Evolutionary conservation across 2,888 invertebrate species (phyloP), one percentile per base, ranked within the genome.

Genomic region (Iphiclides podalirius): DNA sequence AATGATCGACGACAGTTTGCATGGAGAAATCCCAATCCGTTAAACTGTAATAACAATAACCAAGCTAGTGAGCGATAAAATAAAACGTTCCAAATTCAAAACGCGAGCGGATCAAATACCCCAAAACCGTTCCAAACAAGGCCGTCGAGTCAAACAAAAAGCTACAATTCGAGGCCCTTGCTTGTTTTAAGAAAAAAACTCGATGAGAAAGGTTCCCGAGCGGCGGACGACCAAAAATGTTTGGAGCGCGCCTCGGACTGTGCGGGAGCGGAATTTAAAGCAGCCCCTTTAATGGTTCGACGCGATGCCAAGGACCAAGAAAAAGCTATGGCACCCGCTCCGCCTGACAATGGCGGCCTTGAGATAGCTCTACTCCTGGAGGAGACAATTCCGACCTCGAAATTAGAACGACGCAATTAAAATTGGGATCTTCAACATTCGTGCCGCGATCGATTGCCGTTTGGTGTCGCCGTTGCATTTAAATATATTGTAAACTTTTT

Each of bases 241-340:
- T 69, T 54, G 77, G 78, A 76, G 67, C 73, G 78, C 78, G 73
- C 71, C 72, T 72, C 64, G 58, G 57, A 47, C 55, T 47, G 67
- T 71, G 83, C 87, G 81, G 68, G 77, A 74, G 67, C 53, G 80
- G 87, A 86, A 87, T 87, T 79, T 85, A 74, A 86, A 87, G 72
- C 66, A 85, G 69, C 70, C 75, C 79, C 75, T 76, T 59, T 72
- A 72, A 78, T 69, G 83, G 79, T 65, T 66, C 65, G 68, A 58
- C 61, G 72, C 72, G 69, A 77, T 78, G 64, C 67, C 64, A 36
- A 56, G 65, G 60, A 57, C 59, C 57, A 63, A 64, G 65, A 73
- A 76, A 75, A 74, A 69, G 61, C 57, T 35, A 14, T n/a, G 13
- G 47, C 61, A 62, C 64, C 63, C 69, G 72, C 70, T 66, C 53